Conservation (phyloP, 2,888 invertebrate species). For the Hyppa rectilinea region DNA sequence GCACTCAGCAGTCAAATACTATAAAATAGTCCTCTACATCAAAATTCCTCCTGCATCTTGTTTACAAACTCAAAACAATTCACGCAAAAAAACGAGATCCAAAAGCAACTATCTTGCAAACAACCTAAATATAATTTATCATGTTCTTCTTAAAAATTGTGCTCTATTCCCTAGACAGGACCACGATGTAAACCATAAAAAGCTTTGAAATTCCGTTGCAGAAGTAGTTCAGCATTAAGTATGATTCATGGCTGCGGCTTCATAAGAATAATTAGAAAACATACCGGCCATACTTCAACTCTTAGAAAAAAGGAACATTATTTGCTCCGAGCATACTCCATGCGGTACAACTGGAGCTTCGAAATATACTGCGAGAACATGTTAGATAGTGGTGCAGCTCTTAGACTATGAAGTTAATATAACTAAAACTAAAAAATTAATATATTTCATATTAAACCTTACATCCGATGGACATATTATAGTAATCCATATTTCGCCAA, state of each 20-base stretch:
- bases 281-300: conserved; percentile 48
- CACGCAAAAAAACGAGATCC: neutral
- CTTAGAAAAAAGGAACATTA: conserved; percentile 37
- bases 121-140: no score
- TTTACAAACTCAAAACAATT: neutral
- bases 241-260: conserved; percentile 53
- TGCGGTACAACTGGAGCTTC: conserved; percentile 14
- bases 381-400: neutral
- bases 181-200: conserved; percentile 24
- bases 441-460: no score
- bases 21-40: no score
- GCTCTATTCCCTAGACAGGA: conserved; percentile 10
- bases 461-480: no score
- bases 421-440: no score
- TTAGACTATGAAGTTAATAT: no score
- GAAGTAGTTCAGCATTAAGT: conserved; percentile 47
- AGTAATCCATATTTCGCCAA: no score
- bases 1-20: no score
- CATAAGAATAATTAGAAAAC: conserved; percentile 58
- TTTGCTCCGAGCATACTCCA: conserved; percentile 20
- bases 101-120: neutral
- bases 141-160: conserved; percentile 8
- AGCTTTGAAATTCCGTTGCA: conserved; percentile 35
- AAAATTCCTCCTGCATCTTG: neutral
- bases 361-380: conserved; percentile 11